These are phyloP conservation scores for Axinella damicornis DNA, from an alignment of 37 sponge, comb jelly and placozoan genomes.

Conservation along the genomic window DNA sequence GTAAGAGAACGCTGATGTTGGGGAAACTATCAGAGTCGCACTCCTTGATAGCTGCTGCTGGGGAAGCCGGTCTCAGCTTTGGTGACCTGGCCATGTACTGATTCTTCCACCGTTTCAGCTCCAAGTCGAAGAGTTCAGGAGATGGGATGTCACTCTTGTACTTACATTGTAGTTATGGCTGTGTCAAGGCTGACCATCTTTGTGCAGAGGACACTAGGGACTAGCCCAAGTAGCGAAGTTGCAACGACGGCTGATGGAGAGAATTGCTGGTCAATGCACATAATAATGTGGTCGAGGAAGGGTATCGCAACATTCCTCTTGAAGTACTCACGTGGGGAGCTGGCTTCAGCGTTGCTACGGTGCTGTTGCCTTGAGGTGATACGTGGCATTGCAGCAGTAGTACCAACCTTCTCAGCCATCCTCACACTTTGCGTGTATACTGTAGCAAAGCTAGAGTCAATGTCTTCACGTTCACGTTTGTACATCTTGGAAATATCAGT, in stretches of 20 bases:
- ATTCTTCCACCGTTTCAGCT: constrained; percentile 38
- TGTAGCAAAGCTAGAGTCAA: constrained; percentile 31
- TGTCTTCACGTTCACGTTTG: constrained; percentile 27
- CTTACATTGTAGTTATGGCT: too few relatives aligned
- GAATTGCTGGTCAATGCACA: constrained; percentile 19
- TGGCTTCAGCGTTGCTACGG: constrained; percentile 39
- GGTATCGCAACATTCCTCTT: constrained; percentile 48
- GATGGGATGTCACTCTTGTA: too few relatives aligned
- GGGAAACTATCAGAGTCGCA: constrained; percentile 34
- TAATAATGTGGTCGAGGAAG: constrained; percentile 48
- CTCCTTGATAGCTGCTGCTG: constrained; percentile 34
- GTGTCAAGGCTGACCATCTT: constrained; percentile 14
- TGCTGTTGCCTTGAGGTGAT: constrained; percentile 50
- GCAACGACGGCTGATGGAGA: constrained; percentile 10
- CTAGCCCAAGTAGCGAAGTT: constrained; percentile 36
- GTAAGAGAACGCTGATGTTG: constrained; percentile 22
- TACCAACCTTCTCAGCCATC: constrained; percentile 44
- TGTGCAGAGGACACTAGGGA: constrained; percentile 31
- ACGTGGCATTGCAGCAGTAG: constrained; percentile 32
- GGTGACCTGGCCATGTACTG: constrained; percentile 2
- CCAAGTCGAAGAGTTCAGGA: constrained; percentile 33
- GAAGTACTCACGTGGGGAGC: not conserved
- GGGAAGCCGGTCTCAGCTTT: constrained; percentile 30
- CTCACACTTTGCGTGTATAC: constrained; percentile 35
- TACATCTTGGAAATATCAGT: constrained; percentile 16